Evolutionary conservation across 1,140 invertebrate genomes (phyloP), one percentile per base, ranked within the genome.

Genomic region (Heliconius eleuchia): DNA sequence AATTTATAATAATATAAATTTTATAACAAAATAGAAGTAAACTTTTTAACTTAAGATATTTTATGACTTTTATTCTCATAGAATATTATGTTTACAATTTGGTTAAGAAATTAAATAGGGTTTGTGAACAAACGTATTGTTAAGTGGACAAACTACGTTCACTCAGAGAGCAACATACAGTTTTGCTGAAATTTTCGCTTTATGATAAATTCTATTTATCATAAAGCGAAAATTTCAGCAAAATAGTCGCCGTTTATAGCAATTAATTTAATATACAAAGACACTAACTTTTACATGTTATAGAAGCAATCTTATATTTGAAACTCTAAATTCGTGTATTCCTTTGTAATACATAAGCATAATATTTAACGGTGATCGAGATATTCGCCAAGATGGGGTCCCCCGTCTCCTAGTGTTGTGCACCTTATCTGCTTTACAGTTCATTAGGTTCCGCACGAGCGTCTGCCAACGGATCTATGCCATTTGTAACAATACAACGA

Each of bases 381-480:
- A 86, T 86, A 86, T 89, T 78, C 82, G 78, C 85, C 86, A 82
- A 90, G 89, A 93, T 93, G 91, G 85, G 88, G 86, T 87, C 88
- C 91, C 87, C 88, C 86, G 87, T 88, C 88, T 87, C 84, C 85
- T 88, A 83, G 81, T 89, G 87, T 85, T 83, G 86, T 85, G 82
- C 88, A 90, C 91, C 89, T 94, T 95, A 95, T 95, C 94, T 92
- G 75, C 85, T 95, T 94, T 90, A 94, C 94, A 92, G 92, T 90
- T 95, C 94, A 95, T 95, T 95, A 94, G 90, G 86, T 89, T 86
- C 78, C 85, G 87, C 87, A 88, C 88, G 86, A 87, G 85, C 82
- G 86, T 83, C 86, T 87, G 86, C 85, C 85, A 90, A 85, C 89
- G 94, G 89, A 93, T 92, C 89, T 90, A 84, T 86, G 81, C 89